phyloP scores from a whole-genome alignment of 2,888 invertebrate species.

The Drosophila merina region DNA sequence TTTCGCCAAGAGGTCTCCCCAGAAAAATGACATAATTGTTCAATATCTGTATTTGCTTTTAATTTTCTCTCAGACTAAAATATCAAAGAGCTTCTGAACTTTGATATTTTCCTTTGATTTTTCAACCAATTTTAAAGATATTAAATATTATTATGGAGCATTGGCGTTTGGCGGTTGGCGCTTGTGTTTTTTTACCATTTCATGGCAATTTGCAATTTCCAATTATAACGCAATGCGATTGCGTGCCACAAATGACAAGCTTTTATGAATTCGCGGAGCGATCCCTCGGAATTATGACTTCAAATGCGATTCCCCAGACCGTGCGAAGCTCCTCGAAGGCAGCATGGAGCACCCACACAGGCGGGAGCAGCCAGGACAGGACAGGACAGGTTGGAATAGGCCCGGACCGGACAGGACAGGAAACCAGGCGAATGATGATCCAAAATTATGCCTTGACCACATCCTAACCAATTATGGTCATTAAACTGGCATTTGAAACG shows the following conservation, averaged over 20 bases:
- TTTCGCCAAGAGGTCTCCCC: no score
- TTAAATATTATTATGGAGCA: no score
- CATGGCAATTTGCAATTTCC: constrained; percentile 69
- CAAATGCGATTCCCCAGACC: constrained; percentile 43
- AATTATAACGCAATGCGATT: constrained; percentile 74
- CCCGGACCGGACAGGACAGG: constrained; percentile 43
- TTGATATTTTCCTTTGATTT: neutral
- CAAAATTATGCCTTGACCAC: constrained; percentile 59
- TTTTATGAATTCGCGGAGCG: constrained; percentile 69
- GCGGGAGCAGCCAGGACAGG: neutral
- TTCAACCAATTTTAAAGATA: neutral
- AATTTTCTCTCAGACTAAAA: no score
- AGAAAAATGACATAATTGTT: no score
- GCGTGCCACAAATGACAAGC: constrained; percentile 77
- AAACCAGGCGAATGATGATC: constrained; percentile 57
- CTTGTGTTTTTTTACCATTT: constrained; percentile 25
- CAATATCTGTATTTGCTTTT: no score
- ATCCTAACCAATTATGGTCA: constrained; percentile 71
- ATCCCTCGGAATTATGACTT: constrained; percentile 70
- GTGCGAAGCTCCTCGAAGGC: constrained; percentile 10
- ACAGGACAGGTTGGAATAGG: constrained; percentile 40
- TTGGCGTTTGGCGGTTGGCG: neutral
- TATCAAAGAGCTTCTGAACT: neutral
- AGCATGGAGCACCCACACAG: constrained; percentile 50
- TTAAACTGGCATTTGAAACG: constrained; percentile 74